These are phyloP conservation scores for Nyctibius grandis DNA, from an alignment of 2,797 vertebrate species.

Conservation along the genomic window DNA sequence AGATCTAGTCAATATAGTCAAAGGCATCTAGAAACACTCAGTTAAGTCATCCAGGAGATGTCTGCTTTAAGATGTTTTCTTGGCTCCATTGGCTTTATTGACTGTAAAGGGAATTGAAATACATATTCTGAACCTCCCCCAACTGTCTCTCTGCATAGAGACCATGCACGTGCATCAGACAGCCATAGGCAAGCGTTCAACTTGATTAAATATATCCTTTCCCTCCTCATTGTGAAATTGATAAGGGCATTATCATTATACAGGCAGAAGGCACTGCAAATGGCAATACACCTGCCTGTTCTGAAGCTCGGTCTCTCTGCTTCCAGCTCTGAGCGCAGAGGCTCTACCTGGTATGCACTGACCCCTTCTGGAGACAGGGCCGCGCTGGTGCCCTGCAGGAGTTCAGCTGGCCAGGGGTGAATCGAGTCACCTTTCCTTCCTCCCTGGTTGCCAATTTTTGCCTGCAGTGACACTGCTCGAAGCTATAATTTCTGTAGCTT, in stretches of 20 bases:
- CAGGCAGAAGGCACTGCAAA: background rate
- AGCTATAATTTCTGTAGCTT: constrained; percentile 9
- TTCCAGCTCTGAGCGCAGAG: background rate
- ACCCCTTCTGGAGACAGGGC: background rate
- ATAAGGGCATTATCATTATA: background rate
- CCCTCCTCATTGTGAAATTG: background rate
- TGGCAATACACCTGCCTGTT: rapidly evolving
- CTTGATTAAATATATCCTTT: background rate
- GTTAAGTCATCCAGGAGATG: background rate
- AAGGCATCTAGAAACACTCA: background rate
- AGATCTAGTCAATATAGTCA: background rate
- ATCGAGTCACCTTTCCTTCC: background rate
- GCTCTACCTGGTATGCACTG: background rate
- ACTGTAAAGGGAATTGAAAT: background rate
- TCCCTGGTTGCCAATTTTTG: background rate
- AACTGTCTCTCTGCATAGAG: background rate
- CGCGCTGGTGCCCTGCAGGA: background rate
- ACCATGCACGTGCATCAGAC: too few relatives aligned
- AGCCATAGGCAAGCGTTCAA: background rate
- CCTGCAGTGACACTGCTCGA: background rate
- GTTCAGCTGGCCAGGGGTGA: background rate
- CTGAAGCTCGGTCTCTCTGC: background rate
- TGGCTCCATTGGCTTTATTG: background rate
- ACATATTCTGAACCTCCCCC: background rate
- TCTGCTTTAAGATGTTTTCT: background rate